A percentile compares a stretch with the other conserved stretches of the same genome.
Evolutionary conservation across 2,888 invertebrate genomes (phyloP).

Genomic region (Acrocera orbiculus): DNA sequence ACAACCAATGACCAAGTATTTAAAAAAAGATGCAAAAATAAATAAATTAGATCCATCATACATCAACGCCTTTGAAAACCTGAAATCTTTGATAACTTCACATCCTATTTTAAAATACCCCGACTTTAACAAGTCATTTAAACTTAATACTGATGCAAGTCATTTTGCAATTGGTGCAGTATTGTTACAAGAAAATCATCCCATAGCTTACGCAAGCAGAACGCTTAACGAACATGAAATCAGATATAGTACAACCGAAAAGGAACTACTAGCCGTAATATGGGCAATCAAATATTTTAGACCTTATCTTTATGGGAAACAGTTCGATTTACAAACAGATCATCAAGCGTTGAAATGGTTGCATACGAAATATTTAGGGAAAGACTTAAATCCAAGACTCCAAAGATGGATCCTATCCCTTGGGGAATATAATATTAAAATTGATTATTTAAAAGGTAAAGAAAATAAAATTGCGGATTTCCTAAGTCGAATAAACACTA

Average conservation of each 20-base stretch:
- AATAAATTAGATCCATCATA: slow-evolving; percentile 3
- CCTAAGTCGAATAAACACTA: slow-evolving; percentile 3
- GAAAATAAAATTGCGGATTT: slow-evolving; percentile 6
- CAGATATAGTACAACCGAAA: slow-evolving; percentile 19
- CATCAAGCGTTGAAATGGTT: slow-evolving; percentile 13
- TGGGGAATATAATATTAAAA: slow-evolving; percentile 1
- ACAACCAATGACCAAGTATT: too few species aligned
- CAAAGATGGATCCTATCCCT: slow-evolving; percentile 3
- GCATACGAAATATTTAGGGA: slow-evolving; percentile 4
- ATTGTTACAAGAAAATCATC: slow-evolving; percentile 15
- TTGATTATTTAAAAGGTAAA: slow-evolving; percentile 2
- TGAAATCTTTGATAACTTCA: slow-evolving; percentile 1
- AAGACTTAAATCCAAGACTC: background rate
- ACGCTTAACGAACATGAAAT: background rate
- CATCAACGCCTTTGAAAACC: slow-evolving; percentile 2
- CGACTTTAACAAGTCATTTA: slow-evolving; percentile 2
- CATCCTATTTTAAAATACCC: slow-evolving; percentile 4
- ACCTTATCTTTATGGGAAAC: slow-evolving; percentile 21
- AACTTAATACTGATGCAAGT: slow-evolving; percentile 1
- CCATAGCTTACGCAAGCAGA: slow-evolving; percentile 15
- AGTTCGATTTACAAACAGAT: slow-evolving; percentile 10
- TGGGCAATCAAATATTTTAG: slow-evolving; percentile 21
- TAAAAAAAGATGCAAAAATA: too few species aligned
- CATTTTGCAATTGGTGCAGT: background rate
- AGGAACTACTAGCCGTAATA: slow-evolving; percentile 19